Evolutionary conservation across 2,113 vertebrate genomes (phyloP), one percentile per base, ranked within the genome.

Genomic region (Rhinoderma darwinii): DNA sequence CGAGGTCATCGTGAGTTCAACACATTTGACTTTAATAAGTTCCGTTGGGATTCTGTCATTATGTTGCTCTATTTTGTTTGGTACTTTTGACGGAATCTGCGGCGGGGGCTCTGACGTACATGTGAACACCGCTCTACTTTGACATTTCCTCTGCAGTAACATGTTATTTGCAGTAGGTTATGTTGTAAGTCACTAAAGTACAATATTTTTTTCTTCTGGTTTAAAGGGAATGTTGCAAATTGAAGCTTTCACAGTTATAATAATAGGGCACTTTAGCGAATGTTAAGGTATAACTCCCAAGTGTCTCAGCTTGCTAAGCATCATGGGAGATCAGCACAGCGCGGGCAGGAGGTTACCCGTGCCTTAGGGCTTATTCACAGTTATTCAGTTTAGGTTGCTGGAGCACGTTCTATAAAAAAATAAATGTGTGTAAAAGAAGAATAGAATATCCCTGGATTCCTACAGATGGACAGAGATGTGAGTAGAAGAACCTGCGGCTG

Each of bases 201-300:
- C 63, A 70, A 70, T 70, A 70, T 37, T 70, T 70, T 37, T 72
- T 72, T 72, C 68, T 20, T 72, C 37, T 72, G 22, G 68, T 72
- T 72, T 72, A 41, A 37, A 25, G 35, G 18, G 35, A 72, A 11
- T 72, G 68, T 72, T 41, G 68, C 5, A 72, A 72, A 72, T 72
- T 72, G 68, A 39, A 72, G 68, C 68, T 41, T 72, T 72, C 20
- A 12, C 68, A 3, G 35, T 41, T 12, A 41, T 72, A 72, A 72
- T 72, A 41, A 39, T 11, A 41, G 37, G 37, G 68, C 68, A 72
- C 68, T 72, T 72, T 25, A 25, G 68, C 68, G 39, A 72, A 72
- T 72, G 68, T 39, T 72, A 39, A 72, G 68, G 68, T 72, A 25
- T 22, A 41, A 72, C 18, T 72, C 68, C 68, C 68, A 25, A 72